A percentile compares a stretch with the other conserved stretches of the same genome.
Evolutionary conservation across 1,140 invertebrate species (phyloP).

Genomic region (Propsilocerus akamusi): DNA sequence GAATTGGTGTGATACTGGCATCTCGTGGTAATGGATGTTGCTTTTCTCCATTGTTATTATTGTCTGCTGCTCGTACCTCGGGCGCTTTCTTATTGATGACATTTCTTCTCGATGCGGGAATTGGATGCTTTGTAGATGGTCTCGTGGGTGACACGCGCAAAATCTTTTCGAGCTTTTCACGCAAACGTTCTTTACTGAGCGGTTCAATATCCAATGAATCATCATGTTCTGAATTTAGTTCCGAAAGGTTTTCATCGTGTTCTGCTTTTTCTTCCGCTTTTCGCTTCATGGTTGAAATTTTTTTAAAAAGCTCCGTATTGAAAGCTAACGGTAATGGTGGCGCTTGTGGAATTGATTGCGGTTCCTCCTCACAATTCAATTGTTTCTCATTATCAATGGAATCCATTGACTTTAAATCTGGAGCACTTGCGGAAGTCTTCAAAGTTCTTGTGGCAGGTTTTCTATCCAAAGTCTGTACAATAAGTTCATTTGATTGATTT

Average conservation of each 20-base stretch:
- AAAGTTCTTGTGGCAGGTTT: neutral
- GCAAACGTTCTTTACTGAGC: no score
- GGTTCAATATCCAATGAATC: no score
- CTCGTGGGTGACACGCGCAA: neutral
- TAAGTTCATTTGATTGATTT: neutral
- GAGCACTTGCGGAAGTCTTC: neutral
- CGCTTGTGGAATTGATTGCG: neutral
- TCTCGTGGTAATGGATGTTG: neutral
- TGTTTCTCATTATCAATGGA: neutral
- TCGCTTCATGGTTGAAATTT: neutral
- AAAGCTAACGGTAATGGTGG: neutral
- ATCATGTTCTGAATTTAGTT: no score
- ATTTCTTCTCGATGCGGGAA: neutral
- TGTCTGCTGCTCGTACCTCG: neutral
- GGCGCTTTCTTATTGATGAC: neutral
- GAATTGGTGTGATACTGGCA: neutral
- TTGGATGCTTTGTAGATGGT: neutral
- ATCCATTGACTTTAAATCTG: neutral
- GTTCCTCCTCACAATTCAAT: neutral
- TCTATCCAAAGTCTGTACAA: neutral
- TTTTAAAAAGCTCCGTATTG: neutral
- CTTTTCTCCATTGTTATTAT: neutral
- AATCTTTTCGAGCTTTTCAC: neutral
- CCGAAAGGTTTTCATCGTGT: no score
- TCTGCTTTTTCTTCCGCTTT: neutral